A percentile compares a stretch with the other conserved stretches of the same genome.
phyloP scores from a whole-genome alignment of 2,888 invertebrate species.

The Temnothorax unifasciatus region DNA sequence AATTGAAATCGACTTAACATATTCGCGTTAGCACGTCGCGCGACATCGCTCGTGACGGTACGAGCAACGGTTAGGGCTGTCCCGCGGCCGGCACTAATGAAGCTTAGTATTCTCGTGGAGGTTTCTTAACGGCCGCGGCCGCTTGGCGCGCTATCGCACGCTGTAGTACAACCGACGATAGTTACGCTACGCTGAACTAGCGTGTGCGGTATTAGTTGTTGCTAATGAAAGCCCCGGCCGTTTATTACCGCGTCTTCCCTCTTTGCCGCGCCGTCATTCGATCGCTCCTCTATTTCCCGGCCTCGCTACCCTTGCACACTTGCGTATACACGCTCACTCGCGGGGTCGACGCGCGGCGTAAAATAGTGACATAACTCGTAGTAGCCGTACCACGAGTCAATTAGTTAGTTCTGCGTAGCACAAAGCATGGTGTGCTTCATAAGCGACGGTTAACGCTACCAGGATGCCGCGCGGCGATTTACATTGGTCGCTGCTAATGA shows the following conservation, averaged over 20 bases:
- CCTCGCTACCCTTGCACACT: neutral
- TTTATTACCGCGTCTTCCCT: slow-evolving; percentile 68
- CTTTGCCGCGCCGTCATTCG: slow-evolving; percentile 4
- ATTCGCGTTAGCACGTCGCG: slow-evolving; percentile 29
- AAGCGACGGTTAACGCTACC: slow-evolving; percentile 64
- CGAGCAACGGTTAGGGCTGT: slow-evolving; percentile 38
- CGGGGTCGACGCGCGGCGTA: slow-evolving; percentile 65
- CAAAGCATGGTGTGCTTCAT: slow-evolving; percentile 62
- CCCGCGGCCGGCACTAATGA: slow-evolving; percentile 62
- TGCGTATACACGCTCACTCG: slow-evolving; percentile 63
- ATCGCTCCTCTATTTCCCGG: slow-evolving; percentile 7
- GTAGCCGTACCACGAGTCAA: slow-evolving; percentile 73
- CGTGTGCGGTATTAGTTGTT: slow-evolving; percentile 74
- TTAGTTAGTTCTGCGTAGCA: slow-evolving; percentile 68
- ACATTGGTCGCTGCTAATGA: slow-evolving; percentile 67
- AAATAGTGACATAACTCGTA: slow-evolving; percentile 76
- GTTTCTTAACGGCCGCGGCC: slow-evolving; percentile 69
- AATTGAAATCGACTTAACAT: slow-evolving; percentile 37
- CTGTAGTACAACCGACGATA: slow-evolving; percentile 72
- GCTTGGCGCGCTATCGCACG: slow-evolving; percentile 64
- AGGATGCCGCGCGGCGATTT: slow-evolving; percentile 48
- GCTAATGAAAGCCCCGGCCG: slow-evolving; percentile 74
- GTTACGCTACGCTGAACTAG: slow-evolving; percentile 72
- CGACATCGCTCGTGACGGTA: slow-evolving; percentile 57
- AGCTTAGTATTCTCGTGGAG: slow-evolving; percentile 65